A percentile compares a stretch with the other conserved stretches of the same genome.
Evolutionary conservation across 2,888 invertebrate species (phyloP).

Genomic region (Rotaria macrura): DNA sequence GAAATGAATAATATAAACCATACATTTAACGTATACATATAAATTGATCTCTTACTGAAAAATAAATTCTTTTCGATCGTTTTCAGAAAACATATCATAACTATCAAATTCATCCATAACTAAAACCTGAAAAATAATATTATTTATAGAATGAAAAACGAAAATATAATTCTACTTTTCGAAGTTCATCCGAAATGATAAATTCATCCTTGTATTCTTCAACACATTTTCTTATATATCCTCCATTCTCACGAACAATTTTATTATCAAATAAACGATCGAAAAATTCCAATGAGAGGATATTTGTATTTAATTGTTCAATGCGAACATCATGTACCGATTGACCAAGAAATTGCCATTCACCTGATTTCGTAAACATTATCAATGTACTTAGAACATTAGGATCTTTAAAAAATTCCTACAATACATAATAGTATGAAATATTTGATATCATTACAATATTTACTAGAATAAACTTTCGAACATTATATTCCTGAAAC

Average conservation of each 20-base stretch:
- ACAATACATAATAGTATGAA: background rate
- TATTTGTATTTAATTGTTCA: slow-evolving; percentile 11
- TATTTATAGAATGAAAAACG: slow-evolving; percentile 30
- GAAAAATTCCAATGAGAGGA: background rate
- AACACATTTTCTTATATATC: background rate
- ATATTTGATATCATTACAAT: background rate
- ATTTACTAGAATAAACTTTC: background rate
- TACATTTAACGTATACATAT: background rate
- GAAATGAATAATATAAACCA: background rate
- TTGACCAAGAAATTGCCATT: background rate
- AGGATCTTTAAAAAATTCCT: background rate
- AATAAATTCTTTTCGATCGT: slow-evolving; percentile 55
- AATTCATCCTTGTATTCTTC: slow-evolving; percentile 17
- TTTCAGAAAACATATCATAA: slow-evolving; percentile 49
- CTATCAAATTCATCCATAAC: slow-evolving; percentile 53
- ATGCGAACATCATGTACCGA: background rate
- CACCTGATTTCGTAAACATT: background rate
- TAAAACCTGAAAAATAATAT: slow-evolving; percentile 40
- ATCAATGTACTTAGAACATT: background rate
- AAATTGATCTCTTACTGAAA: slow-evolving; percentile 42
- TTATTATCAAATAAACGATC: slow-evolving; percentile 8
- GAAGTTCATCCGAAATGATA: background rate
- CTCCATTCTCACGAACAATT: background rate
- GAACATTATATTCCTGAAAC: background rate
- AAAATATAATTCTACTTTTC: background rate